phyloP scores from a whole-genome alignment of 2,113 vertebrate species.

The Ictalurus furcatus region DNA sequence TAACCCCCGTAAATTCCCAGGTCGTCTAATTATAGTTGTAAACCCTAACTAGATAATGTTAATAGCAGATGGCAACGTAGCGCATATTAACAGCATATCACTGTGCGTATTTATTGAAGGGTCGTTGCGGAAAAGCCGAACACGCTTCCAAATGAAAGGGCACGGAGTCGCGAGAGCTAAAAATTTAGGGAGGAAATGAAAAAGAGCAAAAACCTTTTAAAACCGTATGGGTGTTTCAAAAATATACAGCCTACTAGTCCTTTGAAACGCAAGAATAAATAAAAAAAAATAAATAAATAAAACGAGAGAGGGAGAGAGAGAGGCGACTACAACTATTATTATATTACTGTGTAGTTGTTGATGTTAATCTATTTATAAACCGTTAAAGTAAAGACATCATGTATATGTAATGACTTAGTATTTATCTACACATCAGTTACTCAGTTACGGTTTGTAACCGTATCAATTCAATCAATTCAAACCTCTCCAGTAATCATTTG shows the following conservation, averaged over 20 bases:
- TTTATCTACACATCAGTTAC: background rate
- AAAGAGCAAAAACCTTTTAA: slow-evolving; percentile 17
- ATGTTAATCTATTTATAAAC: background rate
- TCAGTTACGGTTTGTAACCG: too few species aligned
- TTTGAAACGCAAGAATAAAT: background rate
- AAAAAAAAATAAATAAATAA: background rate
- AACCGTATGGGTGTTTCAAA: slow-evolving; percentile 33
- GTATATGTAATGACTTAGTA: background rate
- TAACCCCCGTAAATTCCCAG: slow-evolving; percentile 53
- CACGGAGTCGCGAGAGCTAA: background rate
- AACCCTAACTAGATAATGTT: slow-evolving; percentile 58
- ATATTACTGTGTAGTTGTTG: background rate
- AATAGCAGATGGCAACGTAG: slow-evolving; percentile 52
- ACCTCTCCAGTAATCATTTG: background rate
- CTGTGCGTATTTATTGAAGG: slow-evolving; percentile 10
- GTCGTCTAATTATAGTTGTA: slow-evolving; percentile 59
- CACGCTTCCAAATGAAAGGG: slow-evolving; percentile 39
- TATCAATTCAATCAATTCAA: background rate
- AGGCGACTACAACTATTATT: background rate
- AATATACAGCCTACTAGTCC: background rate
- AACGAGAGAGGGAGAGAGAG: background rate
- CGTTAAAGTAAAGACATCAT: background rate
- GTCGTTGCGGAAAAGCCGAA: slow-evolving; percentile 21
- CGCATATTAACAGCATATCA: slow-evolving; percentile 43
- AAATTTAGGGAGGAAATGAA: slow-evolving; percentile 12